Conservation (phyloP, 2,797 vertebrate genomes). For the Notamacropus eugenii region DNA sequence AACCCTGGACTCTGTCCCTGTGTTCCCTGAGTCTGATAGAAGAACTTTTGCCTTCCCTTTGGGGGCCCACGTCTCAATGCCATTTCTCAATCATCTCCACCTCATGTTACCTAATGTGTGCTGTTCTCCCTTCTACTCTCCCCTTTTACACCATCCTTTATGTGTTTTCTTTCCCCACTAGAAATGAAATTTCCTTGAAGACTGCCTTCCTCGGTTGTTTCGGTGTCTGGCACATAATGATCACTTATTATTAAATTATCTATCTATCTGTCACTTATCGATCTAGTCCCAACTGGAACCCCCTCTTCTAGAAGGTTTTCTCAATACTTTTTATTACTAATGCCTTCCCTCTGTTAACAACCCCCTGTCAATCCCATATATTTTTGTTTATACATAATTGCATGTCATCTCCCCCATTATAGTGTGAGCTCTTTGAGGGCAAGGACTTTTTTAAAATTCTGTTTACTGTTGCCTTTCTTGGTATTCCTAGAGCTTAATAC, state of each 20-base stretch:
- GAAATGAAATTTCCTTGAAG: background rate
- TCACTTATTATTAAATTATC: background rate
- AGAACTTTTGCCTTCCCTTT: no score
- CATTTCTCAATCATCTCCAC: background rate
- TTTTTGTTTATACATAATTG: no score
- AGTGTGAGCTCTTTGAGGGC: no score
- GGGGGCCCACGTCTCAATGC: no score
- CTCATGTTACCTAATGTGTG: background rate
- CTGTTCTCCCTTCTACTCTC: background rate
- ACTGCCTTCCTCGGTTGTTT: background rate
- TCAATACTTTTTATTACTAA: background rate
- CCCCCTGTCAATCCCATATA: background rate
- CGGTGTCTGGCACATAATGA: background rate
- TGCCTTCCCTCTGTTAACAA: background rate
- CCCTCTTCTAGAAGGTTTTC: background rate
- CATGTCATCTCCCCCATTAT: no score
- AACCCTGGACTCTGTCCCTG: background rate
- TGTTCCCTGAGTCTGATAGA: background rate
- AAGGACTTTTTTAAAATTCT: background rate
- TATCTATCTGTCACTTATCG: background rate
- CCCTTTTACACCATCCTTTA: background rate
- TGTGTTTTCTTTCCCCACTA: background rate
- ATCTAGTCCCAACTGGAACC: no score
- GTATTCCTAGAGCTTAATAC: background rate
- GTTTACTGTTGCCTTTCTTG: background rate